Conservation (phyloP, 2,888 invertebrate genomes). For the Zygaena filipendulae region DNA sequence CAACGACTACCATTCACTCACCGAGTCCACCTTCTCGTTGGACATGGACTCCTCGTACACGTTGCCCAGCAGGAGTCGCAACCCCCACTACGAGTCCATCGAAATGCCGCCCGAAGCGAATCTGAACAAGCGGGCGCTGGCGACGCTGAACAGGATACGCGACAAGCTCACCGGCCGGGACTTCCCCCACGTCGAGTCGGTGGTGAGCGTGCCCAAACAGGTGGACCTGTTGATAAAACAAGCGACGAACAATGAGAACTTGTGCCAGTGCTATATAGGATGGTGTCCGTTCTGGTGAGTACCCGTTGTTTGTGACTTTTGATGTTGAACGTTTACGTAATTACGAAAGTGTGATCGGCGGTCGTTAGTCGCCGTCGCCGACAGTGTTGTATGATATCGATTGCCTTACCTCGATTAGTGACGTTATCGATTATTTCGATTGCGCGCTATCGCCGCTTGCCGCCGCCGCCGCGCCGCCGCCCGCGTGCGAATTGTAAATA, state of each 20-base stretch:
- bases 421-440: too few relatives aligned
- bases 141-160: constrained; percentile 90
- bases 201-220: constrained; percentile 86
- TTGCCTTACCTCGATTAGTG: too few relatives aligned
- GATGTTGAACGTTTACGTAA: too few relatives aligned
- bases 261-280: constrained; percentile 99
- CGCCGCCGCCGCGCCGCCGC: too few relatives aligned
- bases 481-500: too few relatives aligned
- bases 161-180: constrained; percentile 96
- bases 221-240: constrained; percentile 94
- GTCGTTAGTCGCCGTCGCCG: too few relatives aligned
- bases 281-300: constrained; percentile 89
- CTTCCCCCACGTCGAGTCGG: constrained; percentile 79
- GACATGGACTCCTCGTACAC: constrained; percentile 49
- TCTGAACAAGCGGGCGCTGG: constrained; percentile 91
- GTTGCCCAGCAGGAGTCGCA: constrained; percentile 45
- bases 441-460: too few relatives aligned
- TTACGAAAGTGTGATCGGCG: too few relatives aligned
- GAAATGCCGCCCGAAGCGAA: constrained; percentile 76
- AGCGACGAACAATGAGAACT: constrained; percentile 97
- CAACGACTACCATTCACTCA: constrained; percentile 45
- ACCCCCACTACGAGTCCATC: constrained; percentile 49
- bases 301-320: not conserved
- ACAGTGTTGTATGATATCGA: too few relatives aligned
- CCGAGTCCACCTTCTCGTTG: constrained; percentile 50